These are phyloP conservation scores for Dinomys branickii DNA, from an alignment of 2,113 vertebrate species.

Conservation along the genomic window DNA sequence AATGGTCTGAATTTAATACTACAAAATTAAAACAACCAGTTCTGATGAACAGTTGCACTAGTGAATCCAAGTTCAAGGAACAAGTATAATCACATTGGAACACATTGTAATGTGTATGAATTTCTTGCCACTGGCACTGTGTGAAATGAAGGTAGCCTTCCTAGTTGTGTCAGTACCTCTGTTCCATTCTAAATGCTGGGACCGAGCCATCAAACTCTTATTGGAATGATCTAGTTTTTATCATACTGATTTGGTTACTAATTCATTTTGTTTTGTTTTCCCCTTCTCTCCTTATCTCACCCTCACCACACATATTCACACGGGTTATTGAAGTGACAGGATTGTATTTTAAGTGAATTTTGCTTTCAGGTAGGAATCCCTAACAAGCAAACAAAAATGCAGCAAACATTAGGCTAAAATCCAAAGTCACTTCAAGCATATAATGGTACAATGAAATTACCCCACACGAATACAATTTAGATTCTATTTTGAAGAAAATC, in stretches of 20 bases:
- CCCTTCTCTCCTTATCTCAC: not conserved
- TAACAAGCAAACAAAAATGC: not conserved
- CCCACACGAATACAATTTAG: not conserved
- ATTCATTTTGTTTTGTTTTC: not conserved
- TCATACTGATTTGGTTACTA: not conserved
- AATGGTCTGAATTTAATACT: not conserved
- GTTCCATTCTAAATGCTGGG: not conserved
- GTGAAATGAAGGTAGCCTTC: not conserved
- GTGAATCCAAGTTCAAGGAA: not conserved
- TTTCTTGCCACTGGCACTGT: not conserved
- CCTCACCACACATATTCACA: not conserved
- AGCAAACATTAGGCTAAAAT: not conserved
- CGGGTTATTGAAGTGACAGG: not conserved
- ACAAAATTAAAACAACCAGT: not conserved
- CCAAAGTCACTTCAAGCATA: not conserved
- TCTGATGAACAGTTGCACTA: not conserved
- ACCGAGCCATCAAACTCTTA: not conserved
- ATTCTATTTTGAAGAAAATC: not conserved
- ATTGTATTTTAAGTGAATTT: not conserved
- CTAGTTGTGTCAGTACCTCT: not conserved
- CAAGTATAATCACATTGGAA: not conserved
- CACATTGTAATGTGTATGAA: not conserved
- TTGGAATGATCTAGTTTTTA: not conserved
- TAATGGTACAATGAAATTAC: not conserved
- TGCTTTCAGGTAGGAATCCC: not conserved